These are phyloP conservation scores for Halocaridina rubra DNA, from an alignment of 2,888 invertebrate species.

Conservation along the genomic window DNA sequence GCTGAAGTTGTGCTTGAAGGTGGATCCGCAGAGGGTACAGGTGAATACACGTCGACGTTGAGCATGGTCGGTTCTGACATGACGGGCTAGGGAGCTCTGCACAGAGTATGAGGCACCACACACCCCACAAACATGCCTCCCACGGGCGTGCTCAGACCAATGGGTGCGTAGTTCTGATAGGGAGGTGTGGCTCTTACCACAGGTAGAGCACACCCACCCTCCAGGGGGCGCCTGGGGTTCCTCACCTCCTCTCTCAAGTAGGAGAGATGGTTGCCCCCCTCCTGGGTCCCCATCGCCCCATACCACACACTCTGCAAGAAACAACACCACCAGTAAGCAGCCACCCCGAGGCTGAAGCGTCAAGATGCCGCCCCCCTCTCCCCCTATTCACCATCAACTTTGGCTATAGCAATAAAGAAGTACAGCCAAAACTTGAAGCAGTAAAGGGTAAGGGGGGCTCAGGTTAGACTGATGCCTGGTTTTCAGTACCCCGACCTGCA, in stretches of 20 bases:
- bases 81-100: conserved; percentile 53
- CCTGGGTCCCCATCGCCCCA: conserved; percentile 54
- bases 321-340: conserved; percentile 58
- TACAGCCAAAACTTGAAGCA: background rate
- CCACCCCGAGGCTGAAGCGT: conserved; percentile 39
- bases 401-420: background rate
- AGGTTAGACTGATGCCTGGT: conserved; percentile 52
- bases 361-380: conserved; percentile 27
- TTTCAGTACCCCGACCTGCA: conserved; percentile 17
- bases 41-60: conserved; percentile 47
- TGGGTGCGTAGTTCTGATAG: conserved; percentile 32
- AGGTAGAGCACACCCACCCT: conserved; percentile 50
- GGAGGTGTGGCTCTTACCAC: conserved; percentile 39
- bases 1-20: conserved; percentile 59
- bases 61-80: conserved; percentile 50
- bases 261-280: conserved; percentile 42
- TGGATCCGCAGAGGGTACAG: conserved; percentile 52
- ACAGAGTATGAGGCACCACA: conserved; percentile 53
- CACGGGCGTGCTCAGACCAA: conserved; percentile 36
- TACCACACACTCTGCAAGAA: conserved; percentile 58
- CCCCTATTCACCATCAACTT: background rate
- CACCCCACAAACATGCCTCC: conserved; percentile 44
- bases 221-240: conserved; percentile 31
- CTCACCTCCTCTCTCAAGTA: conserved; percentile 30
- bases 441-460: conserved; percentile 14